Base-by-base conservation (phyloP, 2,797 vertebrate species). In the Gallirallus australis region DNA sequence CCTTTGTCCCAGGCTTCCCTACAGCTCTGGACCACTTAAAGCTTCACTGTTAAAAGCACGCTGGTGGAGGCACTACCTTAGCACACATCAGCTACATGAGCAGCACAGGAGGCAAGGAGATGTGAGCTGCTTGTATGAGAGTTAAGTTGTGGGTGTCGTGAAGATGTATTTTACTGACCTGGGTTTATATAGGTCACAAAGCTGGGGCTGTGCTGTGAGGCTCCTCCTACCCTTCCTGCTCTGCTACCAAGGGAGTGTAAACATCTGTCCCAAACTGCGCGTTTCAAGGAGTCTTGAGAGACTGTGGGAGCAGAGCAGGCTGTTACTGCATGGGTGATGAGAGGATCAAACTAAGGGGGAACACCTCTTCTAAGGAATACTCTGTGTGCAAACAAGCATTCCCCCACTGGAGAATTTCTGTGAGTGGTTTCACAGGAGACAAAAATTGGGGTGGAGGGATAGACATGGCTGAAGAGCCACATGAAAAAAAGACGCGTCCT, bases 111-210 rank as follows among this genome's bases (percentile, higher is more conserved):
- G 56, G 68, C 24, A 3, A 6, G 54, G 52, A 52, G 47, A 60
- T 0, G 0, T 1, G 35, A 42, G 28, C 53, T 5, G 48, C 9
- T 3, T n/a, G 8, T 15, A 1, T n/a, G 25, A 21, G 35, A 83
- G 16, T 48, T 48, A 79, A 65, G 39, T 6, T 60, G 21, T 28
- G 47, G 61, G 13, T 15, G 23, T 15, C 23, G 5, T 11, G 60
- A 7, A 20, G 52, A 61, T 8, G 0, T 3, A 16, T 17, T 69
- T 69, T 78, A 15, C n/a, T 42, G 56, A 3, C 10, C 5, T 12
- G 63, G 48, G 19, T 40, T 77, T 30, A 23, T 17, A 8, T 18
- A 25, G 47, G 8, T 6, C 48, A 39, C 35, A 33, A 18, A 70
- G 11, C 40, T 15, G 7, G 3, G 70, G 28, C 71, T 45, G 20